Evolutionary conservation across 2,888 invertebrate genomes (phyloP).

Genomic region (Dromius quadrimaculatus): DNA sequence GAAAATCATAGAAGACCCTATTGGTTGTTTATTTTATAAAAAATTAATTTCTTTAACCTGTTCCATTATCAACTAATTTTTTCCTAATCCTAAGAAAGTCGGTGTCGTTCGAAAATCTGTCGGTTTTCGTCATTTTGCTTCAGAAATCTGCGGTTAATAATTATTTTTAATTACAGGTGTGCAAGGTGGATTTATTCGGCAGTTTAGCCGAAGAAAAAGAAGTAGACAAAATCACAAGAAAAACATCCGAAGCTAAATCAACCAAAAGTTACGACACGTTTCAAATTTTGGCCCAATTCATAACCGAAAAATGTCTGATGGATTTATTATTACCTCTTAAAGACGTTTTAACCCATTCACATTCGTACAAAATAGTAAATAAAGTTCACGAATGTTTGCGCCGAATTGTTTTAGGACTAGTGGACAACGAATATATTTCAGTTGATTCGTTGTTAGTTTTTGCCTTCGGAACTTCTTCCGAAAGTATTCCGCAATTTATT

Average conservation of each 20-base stretch:
- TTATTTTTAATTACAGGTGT: constrained; percentile 71
- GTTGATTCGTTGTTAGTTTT: constrained; percentile 82
- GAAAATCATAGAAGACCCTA: too few relatives aligned
- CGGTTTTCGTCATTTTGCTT: too few relatives aligned
- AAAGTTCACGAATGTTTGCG: constrained; percentile 86
- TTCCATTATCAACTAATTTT: too few relatives aligned
- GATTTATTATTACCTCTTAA: constrained; percentile 86
- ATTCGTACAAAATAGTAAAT: constrained; percentile 82
- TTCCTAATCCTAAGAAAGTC: too few relatives aligned
- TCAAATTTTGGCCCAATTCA: constrained; percentile 82
- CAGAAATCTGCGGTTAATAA: too few relatives aligned
- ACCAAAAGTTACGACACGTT: constrained; percentile 90
- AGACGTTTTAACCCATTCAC: constrained; percentile 79
- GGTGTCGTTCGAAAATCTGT: too few relatives aligned
- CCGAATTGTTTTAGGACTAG: constrained; percentile 83
- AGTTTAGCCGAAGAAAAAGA: constrained; percentile 92
- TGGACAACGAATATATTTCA: constrained; percentile 82
- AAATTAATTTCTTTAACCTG: too few relatives aligned
- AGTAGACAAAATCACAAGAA: constrained; percentile 83
- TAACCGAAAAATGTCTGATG: constrained; percentile 81
- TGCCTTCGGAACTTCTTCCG: constrained; percentile 83
- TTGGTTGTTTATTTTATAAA: too few relatives aligned
- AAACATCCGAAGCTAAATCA: constrained; percentile 85
- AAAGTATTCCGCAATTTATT: constrained; percentile 81
- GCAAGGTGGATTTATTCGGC: constrained; percentile 90